Conservation (phyloP, 2,888 invertebrate genomes). For the Melanophora roralis region DNA sequence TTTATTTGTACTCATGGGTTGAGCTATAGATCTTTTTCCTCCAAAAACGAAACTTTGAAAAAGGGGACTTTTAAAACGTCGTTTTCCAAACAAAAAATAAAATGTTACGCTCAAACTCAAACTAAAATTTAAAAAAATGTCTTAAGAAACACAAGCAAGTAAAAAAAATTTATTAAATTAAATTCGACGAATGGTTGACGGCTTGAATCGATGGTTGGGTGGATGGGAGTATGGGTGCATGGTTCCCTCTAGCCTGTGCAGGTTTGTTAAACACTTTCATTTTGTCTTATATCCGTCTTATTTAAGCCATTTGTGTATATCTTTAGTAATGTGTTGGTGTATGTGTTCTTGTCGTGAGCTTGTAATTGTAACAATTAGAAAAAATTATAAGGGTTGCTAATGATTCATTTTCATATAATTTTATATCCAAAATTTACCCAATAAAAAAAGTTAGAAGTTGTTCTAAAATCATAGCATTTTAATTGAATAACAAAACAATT, state of each 20-base stretch:
- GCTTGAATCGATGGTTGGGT: not conserved
- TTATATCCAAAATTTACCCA: too few relatives aligned
- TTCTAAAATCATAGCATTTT: too few relatives aligned
- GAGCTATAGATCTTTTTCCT: constrained; percentile 55
- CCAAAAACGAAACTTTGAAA: constrained; percentile 22
- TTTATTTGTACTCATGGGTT: constrained; percentile 52
- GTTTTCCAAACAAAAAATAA: constrained; percentile 65
- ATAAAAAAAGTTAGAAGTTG: too few relatives aligned
- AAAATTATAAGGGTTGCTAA: constrained; percentile 55
- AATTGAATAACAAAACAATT: too few relatives aligned
- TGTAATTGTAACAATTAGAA: constrained; percentile 41
- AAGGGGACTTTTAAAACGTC: constrained; percentile 62
- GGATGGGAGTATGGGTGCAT: not conserved
- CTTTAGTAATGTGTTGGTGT: not conserved
- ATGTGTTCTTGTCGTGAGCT: not conserved
- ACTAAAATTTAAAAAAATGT: not conserved
- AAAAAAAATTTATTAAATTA: constrained; percentile 12
- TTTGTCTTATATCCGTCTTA: constrained; percentile 49
- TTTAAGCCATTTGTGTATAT: constrained; percentile 19
- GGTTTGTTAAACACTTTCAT: constrained; percentile 44
- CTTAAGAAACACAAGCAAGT: not conserved
- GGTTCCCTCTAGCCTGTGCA: too few relatives aligned
- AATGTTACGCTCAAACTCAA: constrained; percentile 30
- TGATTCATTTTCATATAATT: constrained; percentile 57
- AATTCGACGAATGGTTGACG: not conserved